Percentiles rank a stretch among this genome's conserved stretches.
Conservation (phyloP, 2,113 vertebrate genomes). For the Anguilla rostrata region DNA sequence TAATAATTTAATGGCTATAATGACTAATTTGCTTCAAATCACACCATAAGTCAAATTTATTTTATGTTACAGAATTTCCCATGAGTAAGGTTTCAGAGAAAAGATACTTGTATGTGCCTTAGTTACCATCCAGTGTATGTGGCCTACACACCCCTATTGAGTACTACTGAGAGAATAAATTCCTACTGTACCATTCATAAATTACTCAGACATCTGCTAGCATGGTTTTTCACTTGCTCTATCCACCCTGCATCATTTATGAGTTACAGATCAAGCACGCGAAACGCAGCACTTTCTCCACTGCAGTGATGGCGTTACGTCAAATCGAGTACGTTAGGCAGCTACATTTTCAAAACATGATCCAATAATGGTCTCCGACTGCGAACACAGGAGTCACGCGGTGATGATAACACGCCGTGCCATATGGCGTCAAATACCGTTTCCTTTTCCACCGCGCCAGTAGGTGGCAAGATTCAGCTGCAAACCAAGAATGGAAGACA, state of each 20-base stretch:
- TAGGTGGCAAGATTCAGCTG: slow-evolving; percentile 20
- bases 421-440: background rate
- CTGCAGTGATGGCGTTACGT: background rate
- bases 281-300: slow-evolving; percentile 1
- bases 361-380: background rate
- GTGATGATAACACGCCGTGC: background rate
- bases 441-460: background rate
- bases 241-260: background rate
- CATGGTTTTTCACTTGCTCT: background rate
- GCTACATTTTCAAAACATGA: slow-evolving; percentile 6
- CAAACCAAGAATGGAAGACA: background rate
- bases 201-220: background rate
- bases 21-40: background rate
- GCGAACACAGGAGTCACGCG: background rate
- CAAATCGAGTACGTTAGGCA: background rate
- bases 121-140: background rate
- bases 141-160: background rate
- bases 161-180: background rate
- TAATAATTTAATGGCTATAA: background rate
- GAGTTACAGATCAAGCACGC: background rate
- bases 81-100: background rate
- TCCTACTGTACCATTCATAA: background rate
- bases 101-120: background rate
- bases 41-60: background rate
- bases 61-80: background rate